Conservation (phyloP, 2,888 invertebrate species). For the Ctena decussata region DNA sequence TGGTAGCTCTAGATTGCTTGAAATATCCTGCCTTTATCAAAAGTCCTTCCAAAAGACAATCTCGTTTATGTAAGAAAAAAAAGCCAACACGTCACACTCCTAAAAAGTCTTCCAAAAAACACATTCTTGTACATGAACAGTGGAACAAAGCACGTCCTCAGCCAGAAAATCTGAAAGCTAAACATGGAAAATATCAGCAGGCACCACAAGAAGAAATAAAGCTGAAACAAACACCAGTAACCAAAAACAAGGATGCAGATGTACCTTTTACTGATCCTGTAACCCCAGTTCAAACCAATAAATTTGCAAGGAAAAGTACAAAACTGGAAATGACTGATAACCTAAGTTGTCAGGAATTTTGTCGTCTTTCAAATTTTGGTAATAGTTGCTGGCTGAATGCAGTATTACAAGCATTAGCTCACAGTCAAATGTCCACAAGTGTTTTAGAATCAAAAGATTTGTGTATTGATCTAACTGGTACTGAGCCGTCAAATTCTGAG, state of each 20-base stretch:
- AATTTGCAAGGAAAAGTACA: neutral
- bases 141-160: conserved; percentile 8
- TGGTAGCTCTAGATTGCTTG: neutral
- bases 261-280: neutral
- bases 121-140: neutral
- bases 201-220: conserved; percentile 9
- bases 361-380: conserved; percentile 3
- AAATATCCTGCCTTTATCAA: neutral
- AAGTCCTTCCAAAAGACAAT: neutral
- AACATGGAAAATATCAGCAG: conserved; percentile 19
- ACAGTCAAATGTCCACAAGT: neutral
- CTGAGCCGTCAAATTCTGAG: conserved; percentile 1
- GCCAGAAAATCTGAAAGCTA: neutral
- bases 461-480: no score
- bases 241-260: neutral
- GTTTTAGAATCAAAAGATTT: neutral
- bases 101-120: neutral
- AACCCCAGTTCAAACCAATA: neutral
- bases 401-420: neutral
- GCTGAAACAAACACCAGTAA: neutral
- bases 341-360: neutral
- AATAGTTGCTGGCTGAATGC: conserved; percentile 11
- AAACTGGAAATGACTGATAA: neutral
- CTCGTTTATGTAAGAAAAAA: neutral
- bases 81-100: neutral